Percentiles rank a stretch among this genome's conserved stretches.
Conservation (phyloP, 2,888 invertebrate genomes). For the Nomada lathburiana region DNA sequence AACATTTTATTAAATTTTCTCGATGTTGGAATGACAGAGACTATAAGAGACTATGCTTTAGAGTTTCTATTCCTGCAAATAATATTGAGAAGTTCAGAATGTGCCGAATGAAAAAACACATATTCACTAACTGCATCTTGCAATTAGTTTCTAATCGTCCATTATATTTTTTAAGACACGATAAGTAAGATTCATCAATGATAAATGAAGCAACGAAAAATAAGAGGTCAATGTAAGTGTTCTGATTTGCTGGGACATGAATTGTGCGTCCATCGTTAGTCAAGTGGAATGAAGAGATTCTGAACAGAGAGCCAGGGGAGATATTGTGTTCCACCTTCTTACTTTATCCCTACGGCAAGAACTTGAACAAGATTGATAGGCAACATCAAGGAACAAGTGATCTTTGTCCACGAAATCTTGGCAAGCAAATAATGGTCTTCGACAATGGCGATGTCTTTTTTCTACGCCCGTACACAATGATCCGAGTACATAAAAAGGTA, state of each 20-base stretch:
- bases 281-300: constrained; percentile 31
- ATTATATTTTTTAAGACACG: too few relatives aligned
- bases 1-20: too few relatives aligned
- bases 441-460: not conserved
- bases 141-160: too few relatives aligned
- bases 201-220: constrained; percentile 15
- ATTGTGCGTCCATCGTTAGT: constrained; percentile 14
- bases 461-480: not conserved
- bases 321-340: constrained; percentile 15
- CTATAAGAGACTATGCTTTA: too few relatives aligned
- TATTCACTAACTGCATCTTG: too few relatives aligned
- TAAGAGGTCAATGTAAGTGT: not conserved
- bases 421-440: constrained; percentile 12
- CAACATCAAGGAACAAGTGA: constrained; percentile 10
- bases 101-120: too few relatives aligned
- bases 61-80: too few relatives aligned
- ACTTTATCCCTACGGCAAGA: constrained; percentile 15
- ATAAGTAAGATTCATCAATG: too few relatives aligned
- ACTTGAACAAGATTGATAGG: constrained; percentile 25
- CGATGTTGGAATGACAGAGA: too few relatives aligned
- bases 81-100: too few relatives aligned
- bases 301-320: constrained; percentile 17
- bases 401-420: constrained; percentile 13
- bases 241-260: constrained; percentile 20
- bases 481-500: too few relatives aligned